Base-by-base conservation (phyloP, 1,140 invertebrate genomes). In the Melitaea cinxia region DNA sequence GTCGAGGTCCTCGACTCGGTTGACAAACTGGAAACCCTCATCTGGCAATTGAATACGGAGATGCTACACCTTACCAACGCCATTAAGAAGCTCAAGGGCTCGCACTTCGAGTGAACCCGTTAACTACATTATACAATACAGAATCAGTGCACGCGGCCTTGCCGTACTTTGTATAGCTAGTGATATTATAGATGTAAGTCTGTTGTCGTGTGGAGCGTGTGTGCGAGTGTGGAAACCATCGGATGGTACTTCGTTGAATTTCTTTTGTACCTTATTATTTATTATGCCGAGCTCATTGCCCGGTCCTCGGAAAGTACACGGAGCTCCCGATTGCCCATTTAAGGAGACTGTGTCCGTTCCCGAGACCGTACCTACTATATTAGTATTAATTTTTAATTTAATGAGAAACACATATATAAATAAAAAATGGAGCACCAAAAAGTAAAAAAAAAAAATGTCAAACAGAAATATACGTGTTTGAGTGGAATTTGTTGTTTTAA, bases 1-100 rank as follows among this genome's bases (percentile, higher is more conserved):
- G 95, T 99, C 5, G 97, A 99, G 83, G 95, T 99, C 1, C 92
- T 99, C 21, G 96, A 98, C 89, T 95, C 95, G 24, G 96, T 97
- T 0, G 95, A 96, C 68, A 96, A 96, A 85, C 91, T 98, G 71
- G 96, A 97, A 77, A 94, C 93, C 26, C 90, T 97, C 63, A 93
- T 97, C 26, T 93, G 94, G 59, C 95, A 97, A 83, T 91, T 98
- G 62, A 96, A 96, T 85, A 94, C 95, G 1, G 96, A 98, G 89
- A 93, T 97, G 78, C 93, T 95, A 49, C 96, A 97, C 77, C 92
- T 98, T 33, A 95, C 94, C 79, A 97, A 96, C 83, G 96, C 96
- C 52, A 92, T 97, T 66, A 94, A 94, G 83, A 97, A 96, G 92
- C 93, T 97, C 70, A 95, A 94, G 90, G 82, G 88, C 77, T 90